Evolutionary conservation across 2,113 vertebrate genomes (phyloP).

Genomic region (Phycodurus eques): DNA sequence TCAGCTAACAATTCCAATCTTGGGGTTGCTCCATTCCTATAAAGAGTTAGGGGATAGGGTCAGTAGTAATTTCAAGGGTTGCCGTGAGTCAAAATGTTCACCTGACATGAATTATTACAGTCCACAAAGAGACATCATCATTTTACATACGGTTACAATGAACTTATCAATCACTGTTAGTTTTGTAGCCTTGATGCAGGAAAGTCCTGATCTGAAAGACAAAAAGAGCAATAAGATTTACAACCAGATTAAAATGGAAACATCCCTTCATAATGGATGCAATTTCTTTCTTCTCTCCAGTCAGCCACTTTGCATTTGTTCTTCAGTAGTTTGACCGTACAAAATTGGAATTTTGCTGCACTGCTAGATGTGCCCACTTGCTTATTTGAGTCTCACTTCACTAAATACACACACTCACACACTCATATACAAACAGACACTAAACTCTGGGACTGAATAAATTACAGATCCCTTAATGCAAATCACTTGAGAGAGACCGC

Average conservation of each 20-base stretch:
- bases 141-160: background rate
- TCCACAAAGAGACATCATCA: background rate
- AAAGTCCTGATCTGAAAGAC: background rate
- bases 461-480: slow-evolving; percentile 36
- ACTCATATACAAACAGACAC: slow-evolving; percentile 14
- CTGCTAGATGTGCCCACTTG: background rate
- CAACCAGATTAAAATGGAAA: slow-evolving; percentile 1
- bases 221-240: background rate
- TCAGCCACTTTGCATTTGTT: background rate
- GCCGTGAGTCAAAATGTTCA: background rate
- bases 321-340: background rate
- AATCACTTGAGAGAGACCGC: slow-evolving; percentile 26
- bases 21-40: background rate
- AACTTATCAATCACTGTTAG: background rate
- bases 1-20: background rate
- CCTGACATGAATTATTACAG: background rate
- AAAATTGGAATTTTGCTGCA: background rate
- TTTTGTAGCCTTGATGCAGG: background rate
- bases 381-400: background rate
- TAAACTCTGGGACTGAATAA: slow-evolving; percentile 24
- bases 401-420: slow-evolving; percentile 16
- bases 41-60: background rate
- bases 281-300: slow-evolving; percentile 2
- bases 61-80: background rate
- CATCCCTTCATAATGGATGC: background rate